phyloP scores from a whole-genome alignment of 2,797 vertebrate species.

The Argya squamiceps region DNA sequence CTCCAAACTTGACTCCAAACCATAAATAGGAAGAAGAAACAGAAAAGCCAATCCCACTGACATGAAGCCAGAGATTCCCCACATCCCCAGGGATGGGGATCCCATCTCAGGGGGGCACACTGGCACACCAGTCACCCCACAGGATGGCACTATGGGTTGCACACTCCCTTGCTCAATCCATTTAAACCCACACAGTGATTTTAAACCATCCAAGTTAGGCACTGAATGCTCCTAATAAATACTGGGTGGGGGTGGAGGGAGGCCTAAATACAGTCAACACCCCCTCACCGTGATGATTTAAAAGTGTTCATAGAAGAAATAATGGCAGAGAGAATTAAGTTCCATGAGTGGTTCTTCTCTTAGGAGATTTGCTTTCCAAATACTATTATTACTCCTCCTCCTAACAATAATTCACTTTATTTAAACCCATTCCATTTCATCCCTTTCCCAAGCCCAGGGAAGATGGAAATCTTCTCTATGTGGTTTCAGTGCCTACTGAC shows the following conservation, averaged over 20 bases:
- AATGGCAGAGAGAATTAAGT: not conserved
- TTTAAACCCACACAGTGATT: not conserved
- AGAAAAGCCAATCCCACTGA: not conserved
- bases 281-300: not conserved
- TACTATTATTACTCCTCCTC: too few relatives aligned
- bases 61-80: not conserved
- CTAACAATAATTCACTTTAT: fast-evolving
- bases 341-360: not conserved
- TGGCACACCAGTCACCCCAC: not conserved
- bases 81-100: not conserved
- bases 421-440: not conserved
- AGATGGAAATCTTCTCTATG: not conserved
- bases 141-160: fast-evolving
- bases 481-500: not conserved
- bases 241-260: not conserved
- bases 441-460: not conserved
- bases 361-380: not conserved
- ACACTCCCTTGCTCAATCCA: not conserved
- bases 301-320: not conserved
- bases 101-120: not conserved
- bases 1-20: not conserved
- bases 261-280: fast-evolving
- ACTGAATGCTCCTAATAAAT: not conserved
- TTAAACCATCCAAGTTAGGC: not conserved
- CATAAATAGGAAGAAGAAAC: not conserved